Percentiles rank a stretch among this genome's conserved stretches.
These are phyloP conservation scores for Nectonema munidae DNA, from an alignment of 2,888 invertebrate species.

Conservation along the genomic window DNA sequence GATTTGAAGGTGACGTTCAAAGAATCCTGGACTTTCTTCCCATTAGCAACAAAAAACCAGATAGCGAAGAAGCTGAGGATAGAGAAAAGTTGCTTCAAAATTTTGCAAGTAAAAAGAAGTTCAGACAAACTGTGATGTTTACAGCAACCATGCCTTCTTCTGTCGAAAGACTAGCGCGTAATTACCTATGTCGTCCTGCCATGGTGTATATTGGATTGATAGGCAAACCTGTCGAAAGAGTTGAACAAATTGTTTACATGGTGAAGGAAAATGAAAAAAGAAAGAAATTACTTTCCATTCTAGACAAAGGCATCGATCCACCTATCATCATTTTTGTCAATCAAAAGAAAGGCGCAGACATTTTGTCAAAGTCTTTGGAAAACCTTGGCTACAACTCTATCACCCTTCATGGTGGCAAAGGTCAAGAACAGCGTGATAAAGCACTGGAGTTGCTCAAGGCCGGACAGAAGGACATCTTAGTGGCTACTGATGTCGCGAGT, in stretches of 20 bases:
- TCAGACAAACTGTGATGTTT: constrained; percentile 98
- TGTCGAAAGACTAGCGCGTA: constrained; percentile 70
- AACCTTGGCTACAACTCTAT: constrained; percentile 82
- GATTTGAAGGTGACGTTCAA: constrained; percentile 79
- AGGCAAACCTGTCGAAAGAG: constrained; percentile 82
- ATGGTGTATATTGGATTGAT: constrained; percentile 77
- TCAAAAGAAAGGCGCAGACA: constrained; percentile 96
- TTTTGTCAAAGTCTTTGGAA: constrained; percentile 73
- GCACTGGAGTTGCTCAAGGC: constrained; percentile 77
- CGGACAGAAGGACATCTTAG: constrained; percentile 79
- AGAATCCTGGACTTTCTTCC: constrained; percentile 91
- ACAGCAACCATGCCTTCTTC: constrained; percentile 98
- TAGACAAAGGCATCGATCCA: constrained; percentile 58
- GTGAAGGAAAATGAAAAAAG: constrained; percentile 70
- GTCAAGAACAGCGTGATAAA: constrained; percentile 92
- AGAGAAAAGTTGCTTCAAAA: constrained; percentile 55
- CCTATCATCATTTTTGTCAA: constrained; percentile 98
- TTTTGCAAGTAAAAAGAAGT: constrained; percentile 77
- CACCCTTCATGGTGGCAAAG: constrained; percentile 93
- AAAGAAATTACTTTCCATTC: constrained; percentile 66
- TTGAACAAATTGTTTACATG: constrained; percentile 83
- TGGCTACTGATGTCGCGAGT: constrained; percentile 95
- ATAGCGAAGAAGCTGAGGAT: constrained; percentile 87
- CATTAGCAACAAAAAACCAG: constrained; percentile 82
- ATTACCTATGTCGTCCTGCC: constrained; percentile 68